Conservation (phyloP, 2,797 vertebrate species). For the Molothrus ater region DNA sequence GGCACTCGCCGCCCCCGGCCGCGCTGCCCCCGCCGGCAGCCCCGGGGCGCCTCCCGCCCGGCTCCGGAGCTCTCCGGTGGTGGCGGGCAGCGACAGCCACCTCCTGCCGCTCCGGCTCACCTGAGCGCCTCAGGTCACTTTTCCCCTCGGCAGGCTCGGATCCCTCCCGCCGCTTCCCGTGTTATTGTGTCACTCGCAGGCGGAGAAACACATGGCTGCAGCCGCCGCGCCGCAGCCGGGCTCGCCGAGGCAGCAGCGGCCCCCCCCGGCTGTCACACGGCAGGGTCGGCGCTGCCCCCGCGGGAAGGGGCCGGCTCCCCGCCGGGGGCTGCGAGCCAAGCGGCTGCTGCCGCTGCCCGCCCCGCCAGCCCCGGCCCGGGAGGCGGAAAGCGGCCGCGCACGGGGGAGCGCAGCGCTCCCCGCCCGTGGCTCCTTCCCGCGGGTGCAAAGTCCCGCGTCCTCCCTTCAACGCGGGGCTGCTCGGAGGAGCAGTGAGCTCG, state of each 20-base stretch:
- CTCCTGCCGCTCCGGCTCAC: background rate
- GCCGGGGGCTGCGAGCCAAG: background rate
- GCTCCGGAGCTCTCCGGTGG: background rate
- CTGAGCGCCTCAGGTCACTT: constrained; percentile 7
- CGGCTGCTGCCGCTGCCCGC: background rate
- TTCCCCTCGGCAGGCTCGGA: background rate
- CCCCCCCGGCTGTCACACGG: constrained; percentile 43
- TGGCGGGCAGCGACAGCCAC: background rate
- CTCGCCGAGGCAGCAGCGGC: constrained; percentile 52
- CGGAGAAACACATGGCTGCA: constrained; percentile 19
- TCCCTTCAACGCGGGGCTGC: background rate
- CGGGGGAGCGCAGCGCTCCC: background rate
- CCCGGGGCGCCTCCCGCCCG: background rate
- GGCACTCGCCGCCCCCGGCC: background rate
- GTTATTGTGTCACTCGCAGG: constrained; percentile 50
- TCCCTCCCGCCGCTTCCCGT: constrained; percentile 1
- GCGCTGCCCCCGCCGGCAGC: background rate
- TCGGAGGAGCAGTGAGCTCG: background rate
- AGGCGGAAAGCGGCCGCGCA: background rate
- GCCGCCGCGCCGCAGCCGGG: constrained; percentile 1
- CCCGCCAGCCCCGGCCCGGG: background rate
- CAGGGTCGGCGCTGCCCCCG: background rate
- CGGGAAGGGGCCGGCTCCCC: background rate
- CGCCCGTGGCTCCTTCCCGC: background rate
- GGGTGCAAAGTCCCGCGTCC: background rate